These are phyloP conservation scores for Istiophorus platypterus DNA, from an alignment of 2,113 vertebrate genomes.

Conservation along the genomic window DNA sequence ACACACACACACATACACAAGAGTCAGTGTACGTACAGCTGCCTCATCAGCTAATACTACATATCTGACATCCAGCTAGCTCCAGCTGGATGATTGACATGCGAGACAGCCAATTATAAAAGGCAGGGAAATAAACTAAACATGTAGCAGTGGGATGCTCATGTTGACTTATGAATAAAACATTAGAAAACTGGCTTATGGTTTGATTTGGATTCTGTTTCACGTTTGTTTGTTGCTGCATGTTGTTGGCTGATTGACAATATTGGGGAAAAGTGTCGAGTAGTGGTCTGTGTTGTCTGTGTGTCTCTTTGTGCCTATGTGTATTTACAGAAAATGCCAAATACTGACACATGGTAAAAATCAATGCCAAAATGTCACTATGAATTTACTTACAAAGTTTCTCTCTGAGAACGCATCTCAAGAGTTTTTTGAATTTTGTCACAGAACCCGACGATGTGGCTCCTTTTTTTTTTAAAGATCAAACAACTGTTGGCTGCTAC, in stretches of 20 bases:
- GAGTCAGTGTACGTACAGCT: not conserved
- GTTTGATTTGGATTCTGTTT: conserved; percentile 71
- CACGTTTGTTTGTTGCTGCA: conserved; percentile 62
- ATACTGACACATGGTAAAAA: conserved; percentile 45
- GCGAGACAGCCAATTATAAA: conserved; percentile 75
- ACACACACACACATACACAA: not conserved
- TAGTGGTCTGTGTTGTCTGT: no score
- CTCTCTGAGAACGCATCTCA: not conserved
- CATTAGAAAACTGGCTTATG: conserved; percentile 55
- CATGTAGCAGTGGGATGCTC: conserved; percentile 37
- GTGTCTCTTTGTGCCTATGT: conserved; percentile 18
- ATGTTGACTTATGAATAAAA: conserved; percentile 72
- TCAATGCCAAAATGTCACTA: conserved; percentile 30
- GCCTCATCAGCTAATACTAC: conserved; percentile 21
- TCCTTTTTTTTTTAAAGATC: not conserved
- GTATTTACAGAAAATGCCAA: conserved; percentile 33
- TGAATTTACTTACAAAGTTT: conserved; percentile 34
- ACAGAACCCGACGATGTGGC: not conserved
- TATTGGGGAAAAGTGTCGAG: conserved; percentile 57
- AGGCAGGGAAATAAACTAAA: conserved; percentile 58
- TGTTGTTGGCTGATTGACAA: conserved; percentile 65
- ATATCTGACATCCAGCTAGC: conserved; percentile 44
- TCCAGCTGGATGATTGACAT: conserved; percentile 68
- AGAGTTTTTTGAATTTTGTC: not conserved
- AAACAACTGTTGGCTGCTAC: not conserved